Base-by-base conservation (phyloP, 2,113 vertebrate species). In the Planiliza haematocheilus region DNA sequence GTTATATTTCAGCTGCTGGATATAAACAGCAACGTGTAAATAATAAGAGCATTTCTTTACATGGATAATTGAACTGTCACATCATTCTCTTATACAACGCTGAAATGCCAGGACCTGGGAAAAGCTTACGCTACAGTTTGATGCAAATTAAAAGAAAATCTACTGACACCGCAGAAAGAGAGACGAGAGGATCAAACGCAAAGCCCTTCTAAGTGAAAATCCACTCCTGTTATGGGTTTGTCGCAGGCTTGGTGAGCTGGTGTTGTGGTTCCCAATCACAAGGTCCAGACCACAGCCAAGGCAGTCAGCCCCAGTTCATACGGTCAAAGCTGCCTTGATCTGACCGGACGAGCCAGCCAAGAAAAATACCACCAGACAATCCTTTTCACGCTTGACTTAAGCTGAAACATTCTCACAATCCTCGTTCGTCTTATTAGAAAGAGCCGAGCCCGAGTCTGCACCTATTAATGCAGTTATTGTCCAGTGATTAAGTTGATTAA, bases 391-490 rank as follows among this genome's bases (percentile, higher is more conserved):
- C 87, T 80, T 11, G 84, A 88, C 81, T 92, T 91, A 90, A 74
- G 83, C 85, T 64, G 71, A 87, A 74, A 89, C 65, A 82, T 89
- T 87, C 82, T 75, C 81, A 69, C 83, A 87, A 67, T 79, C 83
- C 87, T 58, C 16, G 10, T 45, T 45, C 42, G 50, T 66, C 70
- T 82, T 43, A 82, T 90, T 87, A 90, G 74, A 88, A 62, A 55
- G 73, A 86, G 76, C 81, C 43, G 17, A 82, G 74, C 76, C 69
- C 60, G 77, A 83, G 83, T 91, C 87, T 63, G 79, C 74, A 51
- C 70, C 86, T 75, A 79, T 91, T 91, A 91, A 85, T 85, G 74
- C 79, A 69, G 82, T 89, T 88, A 88, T 92, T 92, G 88, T 93
- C 88, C 81, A 36, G 66, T 16, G 71, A 85, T 83, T 88, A 91